Percentiles rank a stretch among this genome's conserved stretches.
Evolutionary conservation across 2,113 vertebrate genomes (phyloP).

Genomic region (Anarhynchus alexandrinus): DNA sequence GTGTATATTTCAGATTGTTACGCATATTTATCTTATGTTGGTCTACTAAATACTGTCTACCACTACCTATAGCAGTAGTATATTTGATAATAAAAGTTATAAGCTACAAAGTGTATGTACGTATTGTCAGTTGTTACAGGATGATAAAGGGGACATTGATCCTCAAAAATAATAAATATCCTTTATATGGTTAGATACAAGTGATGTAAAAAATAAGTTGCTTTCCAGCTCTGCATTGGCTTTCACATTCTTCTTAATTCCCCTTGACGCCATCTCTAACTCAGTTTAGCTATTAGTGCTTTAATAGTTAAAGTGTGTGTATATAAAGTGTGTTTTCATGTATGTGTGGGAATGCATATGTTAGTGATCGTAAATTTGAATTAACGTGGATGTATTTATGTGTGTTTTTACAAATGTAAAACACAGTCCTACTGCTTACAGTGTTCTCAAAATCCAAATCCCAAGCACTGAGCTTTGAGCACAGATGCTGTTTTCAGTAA

Average conservation of each 20-base stretch:
- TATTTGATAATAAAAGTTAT: neutral
- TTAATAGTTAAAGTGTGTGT: neutral
- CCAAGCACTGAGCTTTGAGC: conserved; percentile 38
- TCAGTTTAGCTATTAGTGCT: neutral
- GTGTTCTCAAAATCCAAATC: conserved; percentile 18
- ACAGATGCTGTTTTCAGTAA: conserved; percentile 58
- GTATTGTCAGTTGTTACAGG: neutral
- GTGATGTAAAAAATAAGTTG: neutral
- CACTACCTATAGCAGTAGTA: neutral
- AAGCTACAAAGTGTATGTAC: neutral
- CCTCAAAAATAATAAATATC: neutral
- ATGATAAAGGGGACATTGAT: neutral
- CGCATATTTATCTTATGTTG: neutral
- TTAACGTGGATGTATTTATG: neutral
- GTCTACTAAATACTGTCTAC: neutral
- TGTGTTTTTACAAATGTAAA: neutral
- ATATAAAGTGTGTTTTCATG: neutral
- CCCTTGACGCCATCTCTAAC: neutral
- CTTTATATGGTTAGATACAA: neutral
- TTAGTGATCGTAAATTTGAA: neutral
- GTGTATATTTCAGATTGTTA: neutral
- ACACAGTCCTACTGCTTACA: neutral
- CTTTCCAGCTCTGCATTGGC: neutral
- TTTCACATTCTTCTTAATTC: neutral
- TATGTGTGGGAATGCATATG: neutral